These are phyloP conservation scores for Pipra filicauda DNA, from an alignment of 2,113 vertebrate species.

Conservation along the genomic window DNA sequence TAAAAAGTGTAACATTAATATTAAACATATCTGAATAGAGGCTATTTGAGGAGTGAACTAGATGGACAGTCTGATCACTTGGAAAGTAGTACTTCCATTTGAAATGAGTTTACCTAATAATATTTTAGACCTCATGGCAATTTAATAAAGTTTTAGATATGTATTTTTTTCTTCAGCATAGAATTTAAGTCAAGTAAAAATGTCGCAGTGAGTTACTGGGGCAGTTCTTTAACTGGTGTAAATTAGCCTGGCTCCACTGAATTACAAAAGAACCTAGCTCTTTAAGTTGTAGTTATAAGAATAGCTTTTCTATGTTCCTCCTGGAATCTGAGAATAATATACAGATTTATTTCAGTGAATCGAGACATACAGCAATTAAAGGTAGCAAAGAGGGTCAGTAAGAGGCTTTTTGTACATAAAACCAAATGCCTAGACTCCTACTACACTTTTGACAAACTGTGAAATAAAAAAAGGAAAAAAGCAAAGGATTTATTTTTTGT, in stretches of 20 bases:
- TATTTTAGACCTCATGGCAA: conserved; percentile 52
- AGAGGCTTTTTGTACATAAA: neutral
- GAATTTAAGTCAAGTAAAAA: conserved; percentile 9
- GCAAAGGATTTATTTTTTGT: neutral
- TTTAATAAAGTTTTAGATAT: no score
- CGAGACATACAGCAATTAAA: neutral
- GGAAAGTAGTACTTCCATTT: conserved; percentile 50
- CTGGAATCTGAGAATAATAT: neutral
- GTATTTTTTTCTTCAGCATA: no score
- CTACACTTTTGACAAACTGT: neutral
- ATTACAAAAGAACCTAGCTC: neutral
- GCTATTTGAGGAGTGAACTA: conserved; percentile 51
- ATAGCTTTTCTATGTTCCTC: neutral
- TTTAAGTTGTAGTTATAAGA: conserved; percentile 31
- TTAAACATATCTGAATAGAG: conserved; percentile 39
- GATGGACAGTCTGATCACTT: conserved; percentile 56
- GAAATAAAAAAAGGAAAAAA: neutral
- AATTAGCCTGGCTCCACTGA: neutral
- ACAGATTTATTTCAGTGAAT: conserved; percentile 24
- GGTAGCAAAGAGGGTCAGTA: neutral
- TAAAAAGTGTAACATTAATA: conserved; percentile 9
- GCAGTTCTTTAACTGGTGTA: neutral
- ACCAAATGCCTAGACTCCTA: neutral
- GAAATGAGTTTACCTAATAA: conserved; percentile 59
- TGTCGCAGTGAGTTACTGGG: neutral